Base-by-base conservation (phyloP, 92 coral and sea anemone species). In the Metridium senile region DNA sequence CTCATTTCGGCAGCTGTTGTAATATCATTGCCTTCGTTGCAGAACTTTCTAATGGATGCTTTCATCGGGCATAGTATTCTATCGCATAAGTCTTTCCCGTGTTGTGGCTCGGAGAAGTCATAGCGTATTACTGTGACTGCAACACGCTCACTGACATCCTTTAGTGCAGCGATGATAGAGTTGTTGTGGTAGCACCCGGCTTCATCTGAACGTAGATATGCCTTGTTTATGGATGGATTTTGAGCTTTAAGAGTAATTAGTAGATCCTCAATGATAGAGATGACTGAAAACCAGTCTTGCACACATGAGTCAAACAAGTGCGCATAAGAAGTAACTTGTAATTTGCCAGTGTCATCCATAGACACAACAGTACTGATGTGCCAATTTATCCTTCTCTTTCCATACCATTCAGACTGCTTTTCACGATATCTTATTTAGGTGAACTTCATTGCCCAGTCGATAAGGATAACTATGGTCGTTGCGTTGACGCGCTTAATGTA, bases 231-330 rank as follows among this genome's bases (percentile, higher is more conserved):
- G 66, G 75, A 81, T 21, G 81, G 81, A 74, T 76, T 58, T n/a
- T 61, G 30, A 19, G 31, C 33, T 43, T 84, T 81, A 28, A 88
- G 84, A 2, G 47, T 52, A 25, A 19, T 52, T 28, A 88, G 78
- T 56, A 76, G 83, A 70, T 84, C 76, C 74, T 84, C 89, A 26
- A 88, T 52, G 34, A 80, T 65, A 56, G 84, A 88, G 1, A 71
- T 34, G 27, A 88, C 84, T 13, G 89, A 74, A 82, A 68, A 88
- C 93, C 93, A 88, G 74, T 88, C 93, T 84, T 88, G 93, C 16
- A 80, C 58, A 61, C 89, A 88, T n/a, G 83, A 51, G 69, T 84
- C 93, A 32, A 88, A 79, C 66, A 84, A 61, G 70, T 81, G 90
- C 9, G 67, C 74, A 49, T 74, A 85, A 1, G 86, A 56, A 53